A percentile compares a stretch with the other conserved stretches of the same genome.
Conservation (phyloP, 2,888 invertebrate species). For the Limenitis camilla region DNA sequence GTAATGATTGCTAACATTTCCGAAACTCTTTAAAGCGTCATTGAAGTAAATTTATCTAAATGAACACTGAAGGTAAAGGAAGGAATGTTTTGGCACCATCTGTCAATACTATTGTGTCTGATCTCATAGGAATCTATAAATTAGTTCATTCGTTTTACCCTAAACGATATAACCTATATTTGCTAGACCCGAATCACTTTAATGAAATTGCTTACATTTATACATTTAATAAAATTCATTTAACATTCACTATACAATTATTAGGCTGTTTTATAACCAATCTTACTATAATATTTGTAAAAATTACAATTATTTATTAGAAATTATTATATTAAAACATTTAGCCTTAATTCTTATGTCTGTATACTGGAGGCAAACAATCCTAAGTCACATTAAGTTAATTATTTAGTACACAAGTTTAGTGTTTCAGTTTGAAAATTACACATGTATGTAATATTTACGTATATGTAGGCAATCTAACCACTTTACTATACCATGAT, state of each 20-base stretch:
- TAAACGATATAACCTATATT: conserved; percentile 22
- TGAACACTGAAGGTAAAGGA: conserved; percentile 27
- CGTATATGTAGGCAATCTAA: too few relatives aligned
- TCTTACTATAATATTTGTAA: conserved; percentile 1
- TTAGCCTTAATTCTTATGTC: not conserved
- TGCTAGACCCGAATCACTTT: conserved; percentile 20
- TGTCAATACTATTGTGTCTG: conserved; percentile 25
- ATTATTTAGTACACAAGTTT: too few relatives aligned
- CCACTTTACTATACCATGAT: too few relatives aligned
- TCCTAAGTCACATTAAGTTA: too few relatives aligned
- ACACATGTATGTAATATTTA: too few relatives aligned
- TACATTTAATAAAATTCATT: conserved; percentile 1
- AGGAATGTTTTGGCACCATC: conserved; percentile 30
- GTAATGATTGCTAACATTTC: conserved; percentile 2
- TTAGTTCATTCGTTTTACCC: conserved; percentile 21
- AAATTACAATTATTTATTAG: not conserved
- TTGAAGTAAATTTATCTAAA: conserved; percentile 18
- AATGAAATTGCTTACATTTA: conserved; percentile 14
- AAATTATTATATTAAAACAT: not conserved
- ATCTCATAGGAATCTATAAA: conserved; percentile 19
- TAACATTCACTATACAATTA: conserved; percentile 4
- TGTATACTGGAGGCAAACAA: too few relatives aligned
- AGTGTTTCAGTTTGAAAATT: too few relatives aligned
- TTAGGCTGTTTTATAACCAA: conserved; percentile 5
- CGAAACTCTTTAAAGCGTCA: conserved; percentile 18